Base-by-base conservation (phyloP, 2,888 invertebrate genomes). In the Zygogramma bicolorata region DNA sequence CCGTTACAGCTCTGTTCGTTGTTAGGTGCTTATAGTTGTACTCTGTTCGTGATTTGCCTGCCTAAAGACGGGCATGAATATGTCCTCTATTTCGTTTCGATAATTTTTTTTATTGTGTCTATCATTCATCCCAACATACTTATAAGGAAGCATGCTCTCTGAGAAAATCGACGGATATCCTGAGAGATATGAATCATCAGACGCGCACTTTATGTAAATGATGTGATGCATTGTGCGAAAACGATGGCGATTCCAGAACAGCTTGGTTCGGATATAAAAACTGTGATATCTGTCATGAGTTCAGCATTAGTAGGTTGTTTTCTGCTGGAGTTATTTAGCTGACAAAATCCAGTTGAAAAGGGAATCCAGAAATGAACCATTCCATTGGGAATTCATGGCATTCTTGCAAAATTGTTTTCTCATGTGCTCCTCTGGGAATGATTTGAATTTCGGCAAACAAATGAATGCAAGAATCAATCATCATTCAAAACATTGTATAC, bases 1-100 rank as follows among this genome's bases (percentile, higher is more conserved):
- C 42, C 42, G 18, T 42, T 42, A 42, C 42, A 42, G n/a, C 18
- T 42, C 42, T 42, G 42, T 18, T 5, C 1, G 18, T 18, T 1
- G 6, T 13, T 1, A 42, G n/a, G 15, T 42, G 10, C 42, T n/a
- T 18, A 42, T 42, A 68, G 74, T 71, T 71, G 66, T 71, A 68
- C 60, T 65, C 40, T 38, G 68, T 42, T 74, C 74, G 74, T 74
- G 74, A 71, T 68, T 68, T 65, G 74, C 65, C 49, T 74, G 53
- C 63, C 62, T 68, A 74, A 74, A 68, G 34, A 59, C 70, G 68
- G 71, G 71, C 71, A 66, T 70, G 61, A 15, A 18, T 42, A 42
- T 42, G 42, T 42, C 18, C 42, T 42, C 42, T 42, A 15, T 42
- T 42, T 42, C 42, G 42, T n/a, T 18, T 42, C 42, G 42, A 18